phyloP scores from a whole-genome alignment of 23 tunicate genomes.

The Ascidia mentula region DNA sequence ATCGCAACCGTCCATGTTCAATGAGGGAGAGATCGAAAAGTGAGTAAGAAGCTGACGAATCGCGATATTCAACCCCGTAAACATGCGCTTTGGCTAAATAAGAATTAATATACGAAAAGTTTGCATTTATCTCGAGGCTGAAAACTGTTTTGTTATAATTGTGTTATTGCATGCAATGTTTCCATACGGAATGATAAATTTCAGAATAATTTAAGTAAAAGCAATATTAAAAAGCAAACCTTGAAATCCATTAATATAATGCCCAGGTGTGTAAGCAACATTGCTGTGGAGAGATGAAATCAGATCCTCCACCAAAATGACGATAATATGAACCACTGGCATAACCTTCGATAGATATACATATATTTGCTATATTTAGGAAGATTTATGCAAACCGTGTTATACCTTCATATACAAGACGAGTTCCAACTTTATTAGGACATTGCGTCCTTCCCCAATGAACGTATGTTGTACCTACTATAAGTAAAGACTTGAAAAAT shows the following conservation, averaged over 20 bases:
- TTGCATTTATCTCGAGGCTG: too few relatives aligned
- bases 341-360: not conserved
- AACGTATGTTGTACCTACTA: not conserved
- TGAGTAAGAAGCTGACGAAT: conserved; percentile 22
- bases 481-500: too few relatives aligned
- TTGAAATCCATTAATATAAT: not conserved
- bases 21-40: conserved; percentile 39
- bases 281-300: not conserved
- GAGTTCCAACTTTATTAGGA: not conserved
- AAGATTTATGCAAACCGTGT: not conserved
- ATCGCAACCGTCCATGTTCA: conserved; percentile 6
- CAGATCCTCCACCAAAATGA: not conserved
- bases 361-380: not conserved
- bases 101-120: too few relatives aligned
- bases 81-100: conserved; percentile 8
- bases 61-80: conserved; percentile 52
- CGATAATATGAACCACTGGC: not conserved
- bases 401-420: not conserved
- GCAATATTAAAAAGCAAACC: not conserved
- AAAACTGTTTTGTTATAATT: not conserved
- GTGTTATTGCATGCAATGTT: not conserved
- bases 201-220: not conserved
- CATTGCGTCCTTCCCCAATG: not conserved
- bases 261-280: not conserved
- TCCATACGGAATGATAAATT: not conserved